Base-by-base conservation (phyloP, 2,113 vertebrate species). In the Columba livia region DNA sequence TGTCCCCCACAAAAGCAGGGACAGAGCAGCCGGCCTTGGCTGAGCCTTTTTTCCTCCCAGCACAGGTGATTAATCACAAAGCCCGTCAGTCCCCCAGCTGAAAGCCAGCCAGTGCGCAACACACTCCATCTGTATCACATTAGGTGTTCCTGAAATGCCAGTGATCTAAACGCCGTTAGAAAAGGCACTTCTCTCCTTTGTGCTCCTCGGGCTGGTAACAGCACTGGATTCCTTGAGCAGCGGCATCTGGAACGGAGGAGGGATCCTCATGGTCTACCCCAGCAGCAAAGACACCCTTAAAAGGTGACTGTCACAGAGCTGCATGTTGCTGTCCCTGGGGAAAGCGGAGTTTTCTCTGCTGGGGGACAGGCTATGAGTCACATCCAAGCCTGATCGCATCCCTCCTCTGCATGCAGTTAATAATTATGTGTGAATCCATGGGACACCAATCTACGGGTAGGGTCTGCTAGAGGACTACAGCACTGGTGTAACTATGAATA, bases 11-110 rank as follows among this genome's bases (percentile, higher is more conserved):
- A 23, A 75, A 79, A 21, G 32, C 5, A 5, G 84, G 54, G 79
- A 85, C 7, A 69, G 36, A 61, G 62, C 70, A 87, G 66, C 48
- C 60, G 91, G 92, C 66, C 79, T 89, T 74, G 93, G 94, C 94
- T 83, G 78, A 85, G 90, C 58, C 44, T 48, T 25, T 48, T 65
- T 93, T 88, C 38, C 82, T 96, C 91, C 85, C 90, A 85, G 93
- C 65, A 61, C 97, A 98, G 97, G 98, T 98, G 97, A 98, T 98
- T 92, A 95, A 97, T 97, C 97, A 97, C 70, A 40, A 51, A 75
- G 12, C 6, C 40, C 47, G 26, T 86, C 97, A 93, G 85, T 81
- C 67, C 54, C 48, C 28, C 77, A 13, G 72, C 88, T 84, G 94
- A 97, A 96, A 96, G 79, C n/a, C 93, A 94, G 96, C 48, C 87